Percentiles rank a stretch among this genome's conserved stretches.
These are phyloP conservation scores for Rhopalosiphum padi DNA, from an alignment of 1,140 invertebrate species.

Conservation along the genomic window DNA sequence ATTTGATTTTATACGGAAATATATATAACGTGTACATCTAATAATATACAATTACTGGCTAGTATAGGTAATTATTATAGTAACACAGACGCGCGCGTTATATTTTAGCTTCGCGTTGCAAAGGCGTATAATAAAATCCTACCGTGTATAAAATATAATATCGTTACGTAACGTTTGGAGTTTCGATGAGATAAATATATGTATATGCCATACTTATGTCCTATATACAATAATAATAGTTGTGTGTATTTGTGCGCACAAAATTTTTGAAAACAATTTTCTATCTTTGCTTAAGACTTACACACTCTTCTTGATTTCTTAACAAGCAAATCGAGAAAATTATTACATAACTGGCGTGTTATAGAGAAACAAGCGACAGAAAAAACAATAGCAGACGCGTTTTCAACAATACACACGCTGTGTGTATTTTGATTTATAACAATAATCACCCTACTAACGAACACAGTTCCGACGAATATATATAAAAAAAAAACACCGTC, in stretches of 20 bases:
- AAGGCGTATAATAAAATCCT: neutral
- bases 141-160: neutral
- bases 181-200: neutral
- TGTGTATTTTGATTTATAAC: neutral
- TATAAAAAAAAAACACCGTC: neutral
- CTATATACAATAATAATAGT: neutral
- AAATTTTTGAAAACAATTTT: neutral
- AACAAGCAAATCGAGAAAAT: neutral
- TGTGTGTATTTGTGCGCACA: neutral
- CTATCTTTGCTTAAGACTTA: neutral
- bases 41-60: neutral
- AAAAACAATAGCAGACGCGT: neutral
- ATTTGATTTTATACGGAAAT: neutral
- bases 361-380: neutral
- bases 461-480: neutral
- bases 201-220: too few relatives aligned
- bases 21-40: neutral
- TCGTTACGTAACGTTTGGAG: neutral
- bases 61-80: neutral
- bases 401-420: neutral
- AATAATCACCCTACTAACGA: constrained; percentile 9
- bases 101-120: neutral
- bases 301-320: neutral
- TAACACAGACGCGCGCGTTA: neutral
- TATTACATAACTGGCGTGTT: neutral